phyloP scores from a whole-genome alignment of 1,140 invertebrate species.

The Paracyclopina nana region DNA sequence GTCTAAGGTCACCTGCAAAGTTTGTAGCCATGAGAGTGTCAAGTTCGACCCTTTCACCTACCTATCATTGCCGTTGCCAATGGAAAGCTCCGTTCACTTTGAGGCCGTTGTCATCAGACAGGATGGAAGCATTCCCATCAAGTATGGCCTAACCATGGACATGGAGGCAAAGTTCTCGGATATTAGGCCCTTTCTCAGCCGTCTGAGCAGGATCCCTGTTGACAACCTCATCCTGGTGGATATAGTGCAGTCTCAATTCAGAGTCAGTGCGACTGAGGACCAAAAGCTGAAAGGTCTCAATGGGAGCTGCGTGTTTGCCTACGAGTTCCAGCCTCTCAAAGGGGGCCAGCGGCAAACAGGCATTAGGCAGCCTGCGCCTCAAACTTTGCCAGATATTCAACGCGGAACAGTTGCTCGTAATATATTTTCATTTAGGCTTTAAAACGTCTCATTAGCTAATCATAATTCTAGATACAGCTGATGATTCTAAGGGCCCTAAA shows the following conservation, averaged over 20 bases:
- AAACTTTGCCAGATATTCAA: constrained; percentile 17
- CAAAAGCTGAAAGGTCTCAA: constrained; percentile 31
- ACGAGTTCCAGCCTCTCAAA: constrained; percentile 24
- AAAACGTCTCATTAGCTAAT: too few species aligned
- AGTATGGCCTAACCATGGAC: constrained; percentile 56
- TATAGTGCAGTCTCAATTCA: constrained; percentile 15
- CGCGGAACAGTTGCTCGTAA: too few species aligned
- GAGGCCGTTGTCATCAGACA: constrained; percentile 38
- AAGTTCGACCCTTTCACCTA: constrained; percentile 74
- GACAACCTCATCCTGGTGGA: constrained; percentile 18
- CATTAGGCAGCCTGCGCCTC: constrained; percentile 15
- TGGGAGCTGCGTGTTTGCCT: constrained; percentile 31
- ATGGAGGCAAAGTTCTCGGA: constrained; percentile 51
- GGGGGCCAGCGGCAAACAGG: constrained; percentile 1
- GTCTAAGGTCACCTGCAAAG: constrained; percentile 55
- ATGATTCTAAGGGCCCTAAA: too few species aligned
- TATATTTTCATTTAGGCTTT: too few species aligned
- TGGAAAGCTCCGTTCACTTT: constrained; percentile 49
- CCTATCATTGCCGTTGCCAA: constrained; percentile 59
- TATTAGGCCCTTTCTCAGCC: constrained; percentile 44
- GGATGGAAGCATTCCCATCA: constrained; percentile 52
- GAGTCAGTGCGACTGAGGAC: constrained; percentile 27
- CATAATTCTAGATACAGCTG: too few species aligned
- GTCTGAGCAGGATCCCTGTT: constrained; percentile 35
- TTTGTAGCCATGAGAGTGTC: constrained; percentile 55